Conservation (phyloP, 2,797 vertebrate species). For the Cynopterus sphinx region DNA sequence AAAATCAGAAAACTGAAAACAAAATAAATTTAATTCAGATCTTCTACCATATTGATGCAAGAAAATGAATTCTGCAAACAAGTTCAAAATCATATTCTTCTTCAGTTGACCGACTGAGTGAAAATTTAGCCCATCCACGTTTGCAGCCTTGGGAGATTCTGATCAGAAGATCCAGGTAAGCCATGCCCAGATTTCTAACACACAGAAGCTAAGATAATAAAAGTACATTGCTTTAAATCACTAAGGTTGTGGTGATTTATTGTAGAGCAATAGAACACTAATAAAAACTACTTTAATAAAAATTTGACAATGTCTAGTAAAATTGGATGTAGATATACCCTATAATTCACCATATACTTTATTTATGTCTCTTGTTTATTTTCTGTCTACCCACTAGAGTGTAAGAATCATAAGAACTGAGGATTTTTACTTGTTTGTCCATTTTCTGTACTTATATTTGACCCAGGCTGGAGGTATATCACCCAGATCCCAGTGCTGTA, state of each 20-base stretch:
- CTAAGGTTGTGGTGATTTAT: neutral
- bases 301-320: neutral
- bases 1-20: neutral
- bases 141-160: neutral
- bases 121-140: neutral
- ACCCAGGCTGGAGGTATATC: neutral
- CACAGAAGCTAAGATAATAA: neutral
- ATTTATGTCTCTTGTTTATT: neutral
- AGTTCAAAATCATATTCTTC: neutral
- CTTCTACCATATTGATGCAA: neutral
- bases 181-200: neutral
- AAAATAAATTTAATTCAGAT: no score
- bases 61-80: neutral
- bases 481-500: neutral
- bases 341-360: neutral
- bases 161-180: neutral
- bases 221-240: neutral
- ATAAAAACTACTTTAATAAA: neutral
- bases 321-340: neutral
- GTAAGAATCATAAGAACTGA: neutral
- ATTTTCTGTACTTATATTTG: neutral
- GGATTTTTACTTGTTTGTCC: neutral
- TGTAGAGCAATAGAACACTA: neutral
- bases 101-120: neutral
- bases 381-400: neutral